Conservation (phyloP, 2,797 vertebrate species). For the Sebastes alutus region DNA sequence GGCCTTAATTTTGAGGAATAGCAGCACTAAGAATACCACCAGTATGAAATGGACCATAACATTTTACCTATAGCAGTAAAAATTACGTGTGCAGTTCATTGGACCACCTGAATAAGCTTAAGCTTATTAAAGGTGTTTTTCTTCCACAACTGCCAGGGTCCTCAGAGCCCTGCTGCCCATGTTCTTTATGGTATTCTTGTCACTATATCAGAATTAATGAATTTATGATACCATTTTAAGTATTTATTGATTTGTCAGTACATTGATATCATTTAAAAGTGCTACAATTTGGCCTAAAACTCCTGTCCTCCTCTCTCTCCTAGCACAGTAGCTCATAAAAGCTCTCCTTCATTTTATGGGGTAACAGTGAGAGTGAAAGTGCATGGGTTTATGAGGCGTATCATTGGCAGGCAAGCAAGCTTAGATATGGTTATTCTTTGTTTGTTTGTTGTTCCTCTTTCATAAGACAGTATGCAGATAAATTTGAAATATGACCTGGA, state of each 20-base stretch:
- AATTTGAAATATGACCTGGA: constrained; percentile 30
- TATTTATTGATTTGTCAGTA: constrained; percentile 8
- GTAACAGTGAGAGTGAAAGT: constrained; percentile 48
- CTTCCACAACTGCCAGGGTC: background rate
- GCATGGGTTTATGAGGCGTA: constrained; percentile 56
- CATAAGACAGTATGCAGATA: constrained; percentile 25
- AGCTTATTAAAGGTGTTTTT: background rate
- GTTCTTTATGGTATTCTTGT: background rate
- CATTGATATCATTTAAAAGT: background rate
- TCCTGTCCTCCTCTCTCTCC: background rate
- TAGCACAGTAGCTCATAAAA: constrained; percentile 39
- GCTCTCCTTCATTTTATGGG: constrained; percentile 60
- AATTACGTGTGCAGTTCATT: background rate
- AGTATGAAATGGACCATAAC: background rate
- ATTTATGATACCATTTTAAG: background rate
- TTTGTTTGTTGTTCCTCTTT: constrained; percentile 44
- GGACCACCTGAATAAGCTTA: background rate
- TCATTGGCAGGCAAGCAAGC: constrained; percentile 40
- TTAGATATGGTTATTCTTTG: constrained; percentile 44
- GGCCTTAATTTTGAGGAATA: background rate
- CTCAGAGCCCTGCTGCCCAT: background rate
- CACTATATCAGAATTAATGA: background rate
- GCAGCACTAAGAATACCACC: background rate
- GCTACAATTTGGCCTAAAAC: constrained; percentile 2
- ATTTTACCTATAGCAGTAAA: background rate